These are phyloP conservation scores for Mizuhopecten yessoensis DNA, from an alignment of 1,140 invertebrate genomes.

Conservation along the genomic window DNA sequence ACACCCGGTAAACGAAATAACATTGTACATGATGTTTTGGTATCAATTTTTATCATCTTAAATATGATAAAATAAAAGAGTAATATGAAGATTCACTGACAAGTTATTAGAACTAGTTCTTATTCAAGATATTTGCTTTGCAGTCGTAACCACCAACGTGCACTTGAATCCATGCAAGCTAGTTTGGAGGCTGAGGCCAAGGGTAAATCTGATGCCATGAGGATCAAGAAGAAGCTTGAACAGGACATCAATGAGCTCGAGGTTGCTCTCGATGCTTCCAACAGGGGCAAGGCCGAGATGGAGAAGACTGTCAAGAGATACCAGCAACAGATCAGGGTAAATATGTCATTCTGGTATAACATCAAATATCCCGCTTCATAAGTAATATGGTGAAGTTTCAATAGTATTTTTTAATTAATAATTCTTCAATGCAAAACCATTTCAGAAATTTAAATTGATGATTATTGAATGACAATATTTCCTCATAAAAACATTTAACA, in stretches of 20 bases:
- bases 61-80: too few relatives aligned
- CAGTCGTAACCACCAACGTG: conserved; percentile 99
- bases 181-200: conserved; percentile 99
- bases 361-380: too few relatives aligned
- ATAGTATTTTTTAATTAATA: too few relatives aligned
- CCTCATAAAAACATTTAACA: not conserved
- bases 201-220: conserved; percentile 99
- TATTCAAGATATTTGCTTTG: too few relatives aligned
- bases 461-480: not conserved
- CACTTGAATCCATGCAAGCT: conserved; percentile 99
- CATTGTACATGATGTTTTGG: too few relatives aligned
- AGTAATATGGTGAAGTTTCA: too few relatives aligned
- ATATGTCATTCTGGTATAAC: not conserved
- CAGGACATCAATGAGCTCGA: conserved; percentile 99
- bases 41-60: not conserved
- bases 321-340: conserved; percentile 95
- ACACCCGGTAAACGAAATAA: conserved; percentile 87
- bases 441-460: too few relatives aligned
- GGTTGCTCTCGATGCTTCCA: conserved; percentile 94
- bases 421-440: too few relatives aligned
- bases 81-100: too few relatives aligned
- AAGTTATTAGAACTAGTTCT: too few relatives aligned
- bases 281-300: conserved; percentile 95
- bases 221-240: conserved; percentile 99
- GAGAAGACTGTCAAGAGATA: conserved; percentile 99